These are phyloP conservation scores for Pocillopora meandrina DNA, from an alignment of 92 coral and sea anemone genomes.

Conservation along the genomic window DNA sequence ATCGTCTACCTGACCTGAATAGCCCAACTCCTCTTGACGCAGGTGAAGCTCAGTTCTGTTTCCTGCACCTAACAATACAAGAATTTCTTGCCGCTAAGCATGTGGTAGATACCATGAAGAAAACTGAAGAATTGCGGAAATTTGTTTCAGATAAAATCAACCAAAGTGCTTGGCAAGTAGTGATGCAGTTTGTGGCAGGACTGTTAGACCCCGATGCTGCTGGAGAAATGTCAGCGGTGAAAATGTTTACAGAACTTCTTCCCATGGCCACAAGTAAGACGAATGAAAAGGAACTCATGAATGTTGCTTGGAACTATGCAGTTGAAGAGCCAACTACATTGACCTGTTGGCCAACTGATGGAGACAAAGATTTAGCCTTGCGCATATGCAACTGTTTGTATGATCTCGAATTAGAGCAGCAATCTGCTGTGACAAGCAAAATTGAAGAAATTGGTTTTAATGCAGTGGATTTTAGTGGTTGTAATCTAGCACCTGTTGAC, in stretches of 20 bases:
- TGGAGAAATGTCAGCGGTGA: too few relatives aligned
- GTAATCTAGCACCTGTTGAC: not conserved
- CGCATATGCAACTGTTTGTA: too few relatives aligned
- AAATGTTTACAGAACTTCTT: not conserved
- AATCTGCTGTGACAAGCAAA: not conserved
- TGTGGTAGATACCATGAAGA: not conserved
- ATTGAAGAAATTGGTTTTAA: not conserved
- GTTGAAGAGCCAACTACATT: too few relatives aligned
- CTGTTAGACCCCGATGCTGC: not conserved
- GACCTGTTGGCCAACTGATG: not conserved
- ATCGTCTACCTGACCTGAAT: slow-evolving; percentile 17
- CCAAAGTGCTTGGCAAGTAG: slow-evolving; percentile 48
- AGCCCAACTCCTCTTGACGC: not conserved
- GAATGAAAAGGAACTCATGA: not conserved
- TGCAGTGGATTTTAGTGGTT: slow-evolving; percentile 12
- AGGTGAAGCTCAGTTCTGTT: slow-evolving; percentile 36
- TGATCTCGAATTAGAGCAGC: too few relatives aligned
- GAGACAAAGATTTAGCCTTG: not conserved
- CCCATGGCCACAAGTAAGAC: not conserved
- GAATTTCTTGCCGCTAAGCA: slow-evolving; percentile 46
- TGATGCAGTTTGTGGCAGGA: slow-evolving; percentile 62
- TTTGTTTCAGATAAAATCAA: slow-evolving; percentile 13
- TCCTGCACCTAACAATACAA: slow-evolving; percentile 47
- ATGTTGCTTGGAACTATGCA: not conserved
- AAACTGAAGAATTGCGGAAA: not conserved